Evolutionary conservation across 2,888 invertebrate species (phyloP).

Genomic region (Lasiommata megera): DNA sequence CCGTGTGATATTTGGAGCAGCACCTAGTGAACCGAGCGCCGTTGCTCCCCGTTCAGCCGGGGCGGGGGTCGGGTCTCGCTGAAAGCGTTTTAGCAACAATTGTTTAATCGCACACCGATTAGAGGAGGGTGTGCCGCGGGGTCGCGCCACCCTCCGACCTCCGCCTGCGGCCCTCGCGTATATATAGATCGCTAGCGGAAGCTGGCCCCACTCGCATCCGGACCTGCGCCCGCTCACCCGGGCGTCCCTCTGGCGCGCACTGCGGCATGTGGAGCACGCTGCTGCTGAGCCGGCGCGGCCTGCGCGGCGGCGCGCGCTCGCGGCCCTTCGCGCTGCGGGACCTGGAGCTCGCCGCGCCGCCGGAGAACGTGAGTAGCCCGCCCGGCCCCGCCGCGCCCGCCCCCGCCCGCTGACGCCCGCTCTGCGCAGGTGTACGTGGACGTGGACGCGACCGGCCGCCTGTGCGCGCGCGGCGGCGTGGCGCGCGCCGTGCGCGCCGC

Average conservation of each 20-base stretch:
- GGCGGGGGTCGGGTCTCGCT: background rate
- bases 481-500: constrained; percentile 32
- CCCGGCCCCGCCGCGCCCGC: constrained; percentile 28
- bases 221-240: constrained; percentile 15
- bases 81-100: constrained; percentile 42
- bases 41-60: no score
- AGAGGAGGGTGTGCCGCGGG: constrained; percentile 47
- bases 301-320: constrained; percentile 49
- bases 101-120: constrained; percentile 48
- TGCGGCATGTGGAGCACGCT: constrained; percentile 24
- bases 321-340: constrained; percentile 43
- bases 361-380: constrained; percentile 20
- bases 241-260: background rate
- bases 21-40: background rate
- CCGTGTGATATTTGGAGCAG: background rate
- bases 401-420: constrained; percentile 30
- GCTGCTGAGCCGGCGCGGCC: constrained; percentile 50
- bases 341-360: constrained; percentile 39
- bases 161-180: constrained; percentile 27
- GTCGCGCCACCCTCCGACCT: constrained; percentile 33
- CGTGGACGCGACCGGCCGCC: constrained; percentile 38
- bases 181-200: constrained; percentile 20
- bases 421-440: constrained; percentile 50
- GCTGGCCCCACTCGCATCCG: constrained; percentile 18
- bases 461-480: constrained; percentile 33